Evolutionary conservation across 2,888 invertebrate species (phyloP).

Genomic region (Cynaeus angustus): DNA sequence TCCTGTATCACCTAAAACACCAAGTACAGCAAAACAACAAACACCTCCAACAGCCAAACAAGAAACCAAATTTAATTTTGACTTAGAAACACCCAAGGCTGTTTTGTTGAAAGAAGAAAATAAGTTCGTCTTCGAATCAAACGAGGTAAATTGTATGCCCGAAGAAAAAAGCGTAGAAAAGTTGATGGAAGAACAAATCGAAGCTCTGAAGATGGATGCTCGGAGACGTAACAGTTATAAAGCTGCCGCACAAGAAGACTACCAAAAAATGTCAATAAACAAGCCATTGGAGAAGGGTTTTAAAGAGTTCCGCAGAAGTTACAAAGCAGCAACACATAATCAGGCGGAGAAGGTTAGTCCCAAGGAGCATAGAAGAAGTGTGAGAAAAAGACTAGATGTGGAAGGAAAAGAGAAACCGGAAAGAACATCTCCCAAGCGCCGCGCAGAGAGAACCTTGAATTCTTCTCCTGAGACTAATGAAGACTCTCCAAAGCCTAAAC

Average conservation of each 20-base stretch:
- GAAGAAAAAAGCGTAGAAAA: slow-evolving; percentile 64
- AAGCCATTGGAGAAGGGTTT: slow-evolving; percentile 42
- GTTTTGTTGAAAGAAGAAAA: slow-evolving; percentile 38
- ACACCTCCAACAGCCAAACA: slow-evolving; percentile 71
- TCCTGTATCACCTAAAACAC: slow-evolving; percentile 67
- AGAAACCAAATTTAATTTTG: slow-evolving; percentile 76
- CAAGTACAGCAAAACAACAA: slow-evolving; percentile 67
- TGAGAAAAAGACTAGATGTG: slow-evolving; percentile 61
- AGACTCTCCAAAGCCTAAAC: slow-evolving; percentile 68
- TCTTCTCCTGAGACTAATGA: slow-evolving; percentile 65
- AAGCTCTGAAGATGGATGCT: slow-evolving; percentile 66
- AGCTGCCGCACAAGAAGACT: slow-evolving; percentile 66
- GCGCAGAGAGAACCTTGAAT: slow-evolving; percentile 61
- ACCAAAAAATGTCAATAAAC: slow-evolving; percentile 56
- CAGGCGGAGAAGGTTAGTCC: slow-evolving; percentile 64
- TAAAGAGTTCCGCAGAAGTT: slow-evolving; percentile 57
- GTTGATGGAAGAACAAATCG: slow-evolving; percentile 67
- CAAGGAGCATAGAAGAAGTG: slow-evolving; percentile 61
- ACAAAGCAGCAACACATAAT: slow-evolving; percentile 66
- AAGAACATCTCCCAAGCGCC: slow-evolving; percentile 63
- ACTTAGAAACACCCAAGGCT: slow-evolving; percentile 62
- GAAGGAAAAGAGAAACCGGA: slow-evolving; percentile 60
- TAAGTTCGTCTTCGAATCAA: slow-evolving; percentile 37
- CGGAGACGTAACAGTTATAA: slow-evolving; percentile 68
- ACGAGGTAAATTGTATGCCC: slow-evolving; percentile 20